Conservation (phyloP, 2,888 invertebrate species). For the Heliconius ethilla region DNA sequence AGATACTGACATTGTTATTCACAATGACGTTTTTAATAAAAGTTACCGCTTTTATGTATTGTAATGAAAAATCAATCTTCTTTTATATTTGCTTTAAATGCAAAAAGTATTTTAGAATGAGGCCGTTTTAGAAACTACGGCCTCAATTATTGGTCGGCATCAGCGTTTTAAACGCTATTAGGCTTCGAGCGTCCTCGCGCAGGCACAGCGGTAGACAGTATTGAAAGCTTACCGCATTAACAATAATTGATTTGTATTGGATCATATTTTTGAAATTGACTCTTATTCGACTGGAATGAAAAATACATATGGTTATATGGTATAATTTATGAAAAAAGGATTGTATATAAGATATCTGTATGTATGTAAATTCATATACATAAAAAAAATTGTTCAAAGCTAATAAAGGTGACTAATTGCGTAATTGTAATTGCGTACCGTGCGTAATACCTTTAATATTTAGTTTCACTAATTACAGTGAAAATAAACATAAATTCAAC, state of each 20-base stretch:
- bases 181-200: conserved; percentile 18
- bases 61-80: not conserved
- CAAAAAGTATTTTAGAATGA: not conserved
- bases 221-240: conserved; percentile 33
- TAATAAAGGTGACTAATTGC: no score
- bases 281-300: not conserved
- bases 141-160: conserved; percentile 10
- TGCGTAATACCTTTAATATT: no score
- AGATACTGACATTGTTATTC: no score
- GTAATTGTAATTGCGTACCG: no score
- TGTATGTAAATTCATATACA: no score
- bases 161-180: conserved; percentile 25
- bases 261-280: not conserved
- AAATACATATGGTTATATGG: not conserved
- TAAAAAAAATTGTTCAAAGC: no score
- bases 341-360: no score
- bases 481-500: not conserved
- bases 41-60: no score
- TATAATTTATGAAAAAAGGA: no score
- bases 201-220: conserved; percentile 27
- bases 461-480: no score
- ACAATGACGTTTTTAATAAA: no score
- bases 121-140: not conserved
- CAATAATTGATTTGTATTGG: conserved; percentile 26
- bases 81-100: not conserved